Base-by-base conservation (phyloP, 92 coral and sea anemone species). In the Porites rus region DNA sequence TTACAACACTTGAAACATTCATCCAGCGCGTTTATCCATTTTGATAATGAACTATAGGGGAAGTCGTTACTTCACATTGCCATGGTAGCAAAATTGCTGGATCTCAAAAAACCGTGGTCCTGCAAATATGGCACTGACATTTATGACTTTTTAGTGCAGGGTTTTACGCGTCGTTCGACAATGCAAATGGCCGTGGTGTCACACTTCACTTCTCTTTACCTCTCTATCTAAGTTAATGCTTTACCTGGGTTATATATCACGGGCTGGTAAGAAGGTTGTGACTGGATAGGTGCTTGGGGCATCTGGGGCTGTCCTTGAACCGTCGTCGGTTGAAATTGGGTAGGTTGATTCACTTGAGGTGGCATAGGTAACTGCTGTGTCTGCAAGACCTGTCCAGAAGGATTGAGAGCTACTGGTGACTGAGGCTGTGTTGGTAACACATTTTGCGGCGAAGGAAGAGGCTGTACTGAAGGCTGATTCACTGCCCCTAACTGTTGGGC, bases 321-420 rank as follows among this genome's bases (percentile, higher is more conserved):
- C 25, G 8, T 18, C 25, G 46, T n/a, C 19, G 63, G 75, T 16
- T 67, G 84, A 13, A 63, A 51, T 64, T 67, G 84, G 8, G 17
- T 22, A 58, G 80, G 51, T 59, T n/a, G 80, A 53, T 76, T 59
- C 8, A 76, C 66, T 60, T 59, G 80, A 22, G 79, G 59, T 12
- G 56, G 54, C 25, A 16, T 52, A 7, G 67, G 3, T 64, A 28
- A 69, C 5, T 11, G 46, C 59, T 58, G 68, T 22, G 14, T 43
- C 61, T 64, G 64, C n/a, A n/a, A n/a, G 59, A 17, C 20, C 20
- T 77, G 81, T 61, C 25, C 51, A 10, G 60, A 14, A 58, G 69
- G 20, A 71, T 5, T 12, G 20, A 61, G 52, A 6, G 51, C 50
- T 71, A 28, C 17, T 54, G 51, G 76, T 11, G 68, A 52, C 71